A percentile compares a stretch with the other conserved stretches of the same genome.
Evolutionary conservation across 2,888 invertebrate genomes (phyloP).

Genomic region (Antheraea assamensis): DNA sequence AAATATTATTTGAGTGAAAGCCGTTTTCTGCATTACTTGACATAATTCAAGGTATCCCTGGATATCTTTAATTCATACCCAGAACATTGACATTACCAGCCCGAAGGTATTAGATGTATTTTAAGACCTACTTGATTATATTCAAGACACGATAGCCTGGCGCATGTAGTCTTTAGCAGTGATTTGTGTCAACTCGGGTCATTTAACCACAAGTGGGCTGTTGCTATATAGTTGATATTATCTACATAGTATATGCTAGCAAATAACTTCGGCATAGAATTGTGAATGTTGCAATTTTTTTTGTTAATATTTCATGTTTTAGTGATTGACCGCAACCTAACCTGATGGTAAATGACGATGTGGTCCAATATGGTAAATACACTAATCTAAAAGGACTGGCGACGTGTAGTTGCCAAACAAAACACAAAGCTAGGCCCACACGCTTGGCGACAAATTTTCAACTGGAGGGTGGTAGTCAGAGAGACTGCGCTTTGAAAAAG

Average conservation of each 20-base stretch:
- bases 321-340: too few species aligned
- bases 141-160: background rate
- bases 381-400: too few species aligned
- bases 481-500: too few species aligned
- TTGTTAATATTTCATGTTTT: background rate
- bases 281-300: background rate
- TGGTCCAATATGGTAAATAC: too few species aligned
- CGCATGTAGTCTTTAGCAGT: background rate
- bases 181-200: background rate
- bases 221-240: constrained; percentile 17
- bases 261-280: constrained; percentile 2
- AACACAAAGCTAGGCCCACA: too few species aligned
- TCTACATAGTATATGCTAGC: constrained; percentile 44
- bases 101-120: background rate
- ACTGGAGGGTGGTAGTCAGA: too few species aligned
- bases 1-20: background rate
- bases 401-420: too few species aligned
- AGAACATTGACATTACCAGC: background rate
- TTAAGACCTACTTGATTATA: background rate
- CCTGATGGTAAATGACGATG: too few species aligned
- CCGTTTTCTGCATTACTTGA: background rate
- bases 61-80: background rate
- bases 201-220: background rate
- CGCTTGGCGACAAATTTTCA: too few species aligned
- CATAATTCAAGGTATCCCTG: background rate